These are phyloP conservation scores for Chironomus tepperi DNA, from an alignment of 1,140 invertebrate species.

Conservation along the genomic window DNA sequence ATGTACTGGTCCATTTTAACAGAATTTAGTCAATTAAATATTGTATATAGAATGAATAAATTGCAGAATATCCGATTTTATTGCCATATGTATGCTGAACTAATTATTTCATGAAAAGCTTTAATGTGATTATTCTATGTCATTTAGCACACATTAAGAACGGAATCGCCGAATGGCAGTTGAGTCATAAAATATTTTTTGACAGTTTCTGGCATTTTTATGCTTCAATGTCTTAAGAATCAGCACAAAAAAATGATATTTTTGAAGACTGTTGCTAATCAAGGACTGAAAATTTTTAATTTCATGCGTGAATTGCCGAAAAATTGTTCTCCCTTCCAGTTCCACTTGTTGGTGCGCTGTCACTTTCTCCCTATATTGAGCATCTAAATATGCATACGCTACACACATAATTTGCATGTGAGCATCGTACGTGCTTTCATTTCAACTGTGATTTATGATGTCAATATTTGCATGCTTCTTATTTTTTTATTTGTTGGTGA, in stretches of 20 bases:
- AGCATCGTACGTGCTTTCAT: constrained; percentile 9
- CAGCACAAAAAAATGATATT: too few species aligned
- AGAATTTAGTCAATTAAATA: neutral
- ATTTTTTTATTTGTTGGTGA: neutral
- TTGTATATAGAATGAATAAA: neutral
- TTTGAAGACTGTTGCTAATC: too few species aligned
- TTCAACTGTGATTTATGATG: constrained; percentile 7
- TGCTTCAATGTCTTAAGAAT: too few species aligned
- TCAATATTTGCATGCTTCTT: neutral
- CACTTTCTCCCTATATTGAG: too few species aligned
- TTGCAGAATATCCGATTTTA: neutral
- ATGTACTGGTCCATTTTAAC: neutral
- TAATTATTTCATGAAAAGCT: constrained; percentile 14
- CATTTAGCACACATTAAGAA: neutral
- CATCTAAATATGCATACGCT: neutral
- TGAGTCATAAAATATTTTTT: too few species aligned
- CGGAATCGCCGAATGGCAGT: too few species aligned
- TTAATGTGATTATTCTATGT: constrained; percentile 11
- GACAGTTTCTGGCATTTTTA: too few species aligned
- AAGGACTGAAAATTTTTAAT: neutral
- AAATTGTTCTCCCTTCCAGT: neutral
- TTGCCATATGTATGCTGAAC: constrained; percentile 12
- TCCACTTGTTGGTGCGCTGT: too few species aligned
- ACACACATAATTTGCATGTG: constrained; percentile 4
- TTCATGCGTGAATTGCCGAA: neutral